Conservation (phyloP, 2,797 vertebrate genomes). For the Brachymystax lenok region DNA sequence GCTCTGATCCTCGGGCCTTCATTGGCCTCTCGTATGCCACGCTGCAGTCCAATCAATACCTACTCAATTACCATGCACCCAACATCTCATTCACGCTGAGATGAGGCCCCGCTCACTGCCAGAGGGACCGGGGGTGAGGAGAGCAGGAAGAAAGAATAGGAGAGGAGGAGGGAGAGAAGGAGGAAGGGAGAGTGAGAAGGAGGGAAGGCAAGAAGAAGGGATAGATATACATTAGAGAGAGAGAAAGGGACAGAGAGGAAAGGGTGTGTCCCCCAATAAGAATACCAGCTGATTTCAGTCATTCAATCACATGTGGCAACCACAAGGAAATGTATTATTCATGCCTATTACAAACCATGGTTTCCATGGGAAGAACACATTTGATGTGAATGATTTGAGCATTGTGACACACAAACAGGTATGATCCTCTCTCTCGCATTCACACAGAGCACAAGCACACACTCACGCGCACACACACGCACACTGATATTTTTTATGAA, state of each 20-base stretch:
- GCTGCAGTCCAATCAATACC: slow-evolving; percentile 82
- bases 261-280: slow-evolving; percentile 48
- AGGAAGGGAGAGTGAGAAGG: slow-evolving; percentile 44
- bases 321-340: slow-evolving; percentile 58
- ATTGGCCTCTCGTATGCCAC: slow-evolving; percentile 66
- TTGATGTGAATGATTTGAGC: slow-evolving; percentile 47
- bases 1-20: slow-evolving; percentile 58
- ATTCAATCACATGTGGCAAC: slow-evolving; percentile 37
- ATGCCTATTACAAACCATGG: slow-evolving; percentile 37
- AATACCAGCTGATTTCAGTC: slow-evolving; percentile 14
- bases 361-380: slow-evolving; percentile 43
- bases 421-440: slow-evolving; percentile 54
- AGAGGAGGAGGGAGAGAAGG: slow-evolving; percentile 26
- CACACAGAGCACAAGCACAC: slow-evolving; percentile 26
- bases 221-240: not conserved
- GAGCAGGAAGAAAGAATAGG: slow-evolving; percentile 1
- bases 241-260: slow-evolving; percentile 48
- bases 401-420: slow-evolving; percentile 5
- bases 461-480: slow-evolving; percentile 17
- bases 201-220: not conserved
- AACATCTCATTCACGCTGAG: slow-evolving; percentile 73
- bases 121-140: not conserved
- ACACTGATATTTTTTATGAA: slow-evolving; percentile 21
- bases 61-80: slow-evolving; percentile 76
- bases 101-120: slow-evolving; percentile 37